Evolutionary conservation across 2,113 vertebrate genomes (phyloP), one percentile per base, ranked within the genome.

Genomic region (Numida meleagris): DNA sequence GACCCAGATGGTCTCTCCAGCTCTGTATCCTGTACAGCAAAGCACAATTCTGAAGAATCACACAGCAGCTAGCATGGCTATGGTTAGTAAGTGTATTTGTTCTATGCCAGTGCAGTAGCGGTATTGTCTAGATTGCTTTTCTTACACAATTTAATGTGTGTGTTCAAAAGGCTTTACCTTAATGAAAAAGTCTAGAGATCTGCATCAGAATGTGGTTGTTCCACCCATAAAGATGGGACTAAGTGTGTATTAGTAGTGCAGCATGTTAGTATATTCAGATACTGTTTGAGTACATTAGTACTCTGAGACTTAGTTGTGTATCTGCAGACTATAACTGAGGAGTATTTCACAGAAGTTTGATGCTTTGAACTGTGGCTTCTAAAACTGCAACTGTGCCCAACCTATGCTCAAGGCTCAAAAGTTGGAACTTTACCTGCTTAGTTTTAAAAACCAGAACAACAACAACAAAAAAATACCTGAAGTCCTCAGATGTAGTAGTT

Each of bases 131-230:
- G 67, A 9, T 88, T 51, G 61, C 53, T 80, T 38, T 12, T 82
- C n/a, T 24, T 63, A 40, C 13, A 7, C 66, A 55, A 31, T 67
- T 73, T 81, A 63, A 65, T 70, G 76, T 81, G 76, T 48, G 43
- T 95, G 82, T 93, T 94, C 38, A 53, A 83, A 91, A 93, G 75
- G 14, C n/a, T 77, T 38, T 92, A n/a, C 63, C 59, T 88, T 88
- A 12, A 2, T 53, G 29, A 89, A 90, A 95, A 94, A 48, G 10
- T 29, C 33, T 23, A 59, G 70, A 70, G 43, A 68, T 90, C 65
- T 86, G 14, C 75, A 77, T 93, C 33, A 40, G 70, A 89, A 68
- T 61, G n/a, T 73, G 73, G 27, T 75, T 93, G 75, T 83, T 89
- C 85, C 78, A 74, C 91, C 73, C 73, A 43, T 29, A 36, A 71